phyloP scores from a whole-genome alignment of 2,797 vertebrate genomes.

The Buceros bicornis region DNA sequence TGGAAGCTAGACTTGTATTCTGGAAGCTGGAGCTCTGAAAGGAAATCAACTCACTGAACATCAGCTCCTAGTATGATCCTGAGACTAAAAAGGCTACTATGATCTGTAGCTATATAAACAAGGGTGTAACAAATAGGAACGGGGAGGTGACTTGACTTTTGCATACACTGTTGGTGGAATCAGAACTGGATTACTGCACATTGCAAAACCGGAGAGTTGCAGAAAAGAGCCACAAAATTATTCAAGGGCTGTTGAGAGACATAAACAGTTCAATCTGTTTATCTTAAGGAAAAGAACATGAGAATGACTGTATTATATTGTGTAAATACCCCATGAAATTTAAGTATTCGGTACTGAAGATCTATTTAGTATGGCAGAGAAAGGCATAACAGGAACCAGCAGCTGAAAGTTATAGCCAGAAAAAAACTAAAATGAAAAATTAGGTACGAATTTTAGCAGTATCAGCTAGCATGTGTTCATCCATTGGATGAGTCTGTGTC shows the following conservation, averaged over 20 bases:
- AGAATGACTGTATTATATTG: conserved; percentile 8
- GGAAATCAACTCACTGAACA: background rate
- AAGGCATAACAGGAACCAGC: background rate
- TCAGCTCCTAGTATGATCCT: background rate
- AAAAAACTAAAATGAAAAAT: background rate
- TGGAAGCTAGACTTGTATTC: background rate
- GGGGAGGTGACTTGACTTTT: conserved; percentile 5
- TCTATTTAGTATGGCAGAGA: background rate
- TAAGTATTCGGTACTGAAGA: background rate
- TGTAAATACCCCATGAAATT: conserved; percentile 23
- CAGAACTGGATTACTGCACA: background rate
- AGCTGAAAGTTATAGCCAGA: conserved; percentile 1
- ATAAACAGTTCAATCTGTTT: conserved; percentile 54
- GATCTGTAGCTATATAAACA: conserved; percentile 2
- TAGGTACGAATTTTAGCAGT: background rate
- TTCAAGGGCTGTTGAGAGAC: conserved; percentile 15
- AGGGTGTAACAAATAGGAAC: background rate
- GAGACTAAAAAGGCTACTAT: background rate
- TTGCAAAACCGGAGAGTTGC: background rate
- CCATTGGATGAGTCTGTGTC: background rate
- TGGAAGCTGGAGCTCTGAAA: conserved; percentile 15
- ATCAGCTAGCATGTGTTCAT: background rate
- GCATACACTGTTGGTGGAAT: background rate
- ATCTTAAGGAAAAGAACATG: background rate
- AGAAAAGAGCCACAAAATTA: conserved; percentile 34